Evolutionary conservation across 2,888 invertebrate genomes (phyloP).

Genomic region (Amblyjoppa fuscipennis): DNA sequence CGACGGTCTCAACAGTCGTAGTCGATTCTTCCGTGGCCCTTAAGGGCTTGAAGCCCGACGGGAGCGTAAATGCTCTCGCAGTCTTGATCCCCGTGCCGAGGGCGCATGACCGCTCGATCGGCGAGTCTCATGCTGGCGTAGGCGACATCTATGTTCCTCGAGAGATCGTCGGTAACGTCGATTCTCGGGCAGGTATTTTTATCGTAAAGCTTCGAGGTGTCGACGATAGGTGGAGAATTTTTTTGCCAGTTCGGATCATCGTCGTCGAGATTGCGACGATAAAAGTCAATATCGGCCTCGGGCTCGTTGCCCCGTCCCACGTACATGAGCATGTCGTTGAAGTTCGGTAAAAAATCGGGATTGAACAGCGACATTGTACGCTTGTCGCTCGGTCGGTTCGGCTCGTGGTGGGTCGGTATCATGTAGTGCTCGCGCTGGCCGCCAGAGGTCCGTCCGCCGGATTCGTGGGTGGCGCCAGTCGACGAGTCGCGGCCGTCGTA

Average conservation of each 20-base stretch:
- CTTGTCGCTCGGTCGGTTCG: constrained; percentile 69
- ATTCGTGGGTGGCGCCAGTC: constrained; percentile 34
- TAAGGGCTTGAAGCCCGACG: constrained; percentile 60
- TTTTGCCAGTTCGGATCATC: constrained; percentile 56
- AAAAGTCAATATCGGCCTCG: constrained; percentile 68
- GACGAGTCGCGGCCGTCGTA: constrained; percentile 61
- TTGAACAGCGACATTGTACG: constrained; percentile 81
- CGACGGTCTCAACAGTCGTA: constrained; percentile 66
- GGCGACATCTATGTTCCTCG: constrained; percentile 53
- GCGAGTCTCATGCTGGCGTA: constrained; percentile 65
- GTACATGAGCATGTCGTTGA: constrained; percentile 82
- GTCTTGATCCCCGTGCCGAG: constrained; percentile 59
- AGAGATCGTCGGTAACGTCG: constrained; percentile 8
- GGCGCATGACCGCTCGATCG: constrained; percentile 36
- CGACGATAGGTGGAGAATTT: neutral
- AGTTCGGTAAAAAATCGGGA: constrained; percentile 82
- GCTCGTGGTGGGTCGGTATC: constrained; percentile 71
- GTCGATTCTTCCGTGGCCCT: constrained; percentile 64
- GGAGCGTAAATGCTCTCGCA: constrained; percentile 70
- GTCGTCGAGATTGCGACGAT: constrained; percentile 70
- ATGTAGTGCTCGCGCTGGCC: constrained; percentile 72
- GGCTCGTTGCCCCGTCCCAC: constrained; percentile 74
- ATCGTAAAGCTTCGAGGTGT: constrained; percentile 17
- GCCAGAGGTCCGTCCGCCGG: constrained; percentile 40
- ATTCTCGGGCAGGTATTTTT: constrained; percentile 41